phyloP scores from a whole-genome alignment of 2,113 vertebrate species.

The Natator depressus region DNA sequence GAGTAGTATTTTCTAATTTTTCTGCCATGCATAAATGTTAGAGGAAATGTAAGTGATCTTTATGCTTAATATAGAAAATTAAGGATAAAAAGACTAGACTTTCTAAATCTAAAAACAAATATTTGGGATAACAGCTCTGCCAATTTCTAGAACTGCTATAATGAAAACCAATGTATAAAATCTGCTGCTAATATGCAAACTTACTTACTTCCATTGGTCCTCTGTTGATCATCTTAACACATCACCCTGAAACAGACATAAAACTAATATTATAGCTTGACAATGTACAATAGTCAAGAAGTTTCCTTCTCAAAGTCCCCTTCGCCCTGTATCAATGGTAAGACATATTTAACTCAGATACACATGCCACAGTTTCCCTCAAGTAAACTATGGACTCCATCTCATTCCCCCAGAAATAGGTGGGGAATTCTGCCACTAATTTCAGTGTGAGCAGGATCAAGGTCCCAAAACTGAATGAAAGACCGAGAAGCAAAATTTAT shows the following conservation, averaged over 20 bases:
- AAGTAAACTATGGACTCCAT: background rate
- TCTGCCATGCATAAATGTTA: background rate
- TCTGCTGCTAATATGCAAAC: constrained; percentile 19
- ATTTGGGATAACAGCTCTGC: background rate
- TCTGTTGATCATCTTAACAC: constrained; percentile 20
- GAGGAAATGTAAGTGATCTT: background rate
- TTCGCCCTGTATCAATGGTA: fast-evolving
- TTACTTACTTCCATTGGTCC: background rate
- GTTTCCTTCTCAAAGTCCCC: constrained; percentile 3
- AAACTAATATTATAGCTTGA: constrained; percentile 17
- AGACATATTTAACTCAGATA: background rate
- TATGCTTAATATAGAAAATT: background rate
- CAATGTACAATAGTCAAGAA: fast-evolving
- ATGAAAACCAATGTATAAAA: background rate
- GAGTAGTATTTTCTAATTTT: background rate
- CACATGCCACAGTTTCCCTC: background rate
- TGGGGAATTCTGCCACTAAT: background rate
- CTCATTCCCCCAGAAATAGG: background rate
- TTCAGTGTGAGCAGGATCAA: background rate
- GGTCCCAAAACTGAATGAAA: fast-evolving
- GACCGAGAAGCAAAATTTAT: background rate
- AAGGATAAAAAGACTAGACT: constrained; percentile 7
- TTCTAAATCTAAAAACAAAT: background rate
- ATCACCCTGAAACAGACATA: constrained; percentile 25
- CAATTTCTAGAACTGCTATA: background rate